Percentiles rank a stretch among this genome's conserved stretches.
Evolutionary conservation across 2,888 invertebrate species (phyloP).

Genomic region (Trachelus tabidus): DNA sequence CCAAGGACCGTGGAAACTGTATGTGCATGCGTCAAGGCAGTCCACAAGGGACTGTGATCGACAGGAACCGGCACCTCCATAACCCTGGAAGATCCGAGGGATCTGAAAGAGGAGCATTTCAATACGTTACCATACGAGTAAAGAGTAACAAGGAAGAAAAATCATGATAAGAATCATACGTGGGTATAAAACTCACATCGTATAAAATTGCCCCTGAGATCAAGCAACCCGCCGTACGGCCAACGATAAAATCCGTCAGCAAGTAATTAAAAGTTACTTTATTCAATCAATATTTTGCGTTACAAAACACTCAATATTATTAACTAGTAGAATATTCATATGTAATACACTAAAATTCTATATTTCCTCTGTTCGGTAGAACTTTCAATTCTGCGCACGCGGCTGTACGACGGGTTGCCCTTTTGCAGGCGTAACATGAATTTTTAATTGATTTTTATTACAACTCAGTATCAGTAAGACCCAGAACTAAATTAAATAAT

Average conservation of each 20-base stretch:
- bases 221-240: neutral
- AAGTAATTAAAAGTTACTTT: no score
- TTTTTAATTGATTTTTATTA: neutral
- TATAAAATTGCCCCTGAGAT: neutral
- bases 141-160: neutral
- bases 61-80: slow-evolving; percentile 61
- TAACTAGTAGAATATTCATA: no score
- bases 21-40: slow-evolving; percentile 81
- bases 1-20: slow-evolving; percentile 64
- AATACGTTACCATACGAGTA: neutral
- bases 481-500: neutral
- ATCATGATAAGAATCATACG: neutral
- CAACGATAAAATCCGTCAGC: neutral
- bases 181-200: neutral
- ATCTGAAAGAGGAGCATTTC: slow-evolving; percentile 40
- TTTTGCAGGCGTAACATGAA: neutral
- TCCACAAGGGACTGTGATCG: slow-evolving; percentile 84
- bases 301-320: no score
- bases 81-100: slow-evolving; percentile 53
- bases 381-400: neutral
- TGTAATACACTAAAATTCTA: neutral
- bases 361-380: neutral
- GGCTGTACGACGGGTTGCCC: neutral
- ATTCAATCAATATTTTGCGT: no score
- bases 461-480: neutral